Conservation (phyloP, 2,797 vertebrate species). For the Dromococcyx pavoninus region DNA sequence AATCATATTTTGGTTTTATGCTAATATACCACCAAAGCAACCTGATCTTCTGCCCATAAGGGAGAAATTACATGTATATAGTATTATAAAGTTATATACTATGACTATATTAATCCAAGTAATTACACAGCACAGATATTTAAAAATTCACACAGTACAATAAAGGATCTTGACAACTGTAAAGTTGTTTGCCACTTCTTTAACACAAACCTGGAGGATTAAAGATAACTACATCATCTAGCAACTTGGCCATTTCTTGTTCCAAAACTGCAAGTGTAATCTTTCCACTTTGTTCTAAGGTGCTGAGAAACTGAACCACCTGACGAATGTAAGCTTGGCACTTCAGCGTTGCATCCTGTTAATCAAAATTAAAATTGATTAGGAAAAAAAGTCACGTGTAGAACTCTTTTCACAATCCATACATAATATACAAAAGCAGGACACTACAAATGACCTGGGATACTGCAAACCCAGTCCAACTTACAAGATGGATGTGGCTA, state of each 20-base stretch:
- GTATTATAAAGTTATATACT: too few relatives aligned
- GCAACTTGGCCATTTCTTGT: conserved; percentile 86
- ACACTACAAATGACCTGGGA: not conserved
- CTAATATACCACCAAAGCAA: not conserved
- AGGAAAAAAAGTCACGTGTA: not conserved
- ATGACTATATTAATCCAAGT: not conserved
- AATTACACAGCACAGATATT: not conserved
- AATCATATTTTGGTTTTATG: not conserved
- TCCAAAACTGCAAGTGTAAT: conserved; percentile 84
- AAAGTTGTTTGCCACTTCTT: not conserved
- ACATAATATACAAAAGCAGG: not conserved
- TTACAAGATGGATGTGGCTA: conserved; percentile 81
- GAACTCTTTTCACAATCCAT: not conserved
- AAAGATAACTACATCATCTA: conserved; percentile 88
- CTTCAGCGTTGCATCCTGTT: conserved; percentile 90
- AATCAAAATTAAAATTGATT: not conserved
- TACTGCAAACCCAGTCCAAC: not conserved
- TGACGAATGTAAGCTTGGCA: conserved; percentile 84
- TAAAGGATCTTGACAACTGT: not conserved
- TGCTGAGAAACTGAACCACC: conserved; percentile 88
- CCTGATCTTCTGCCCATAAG: not conserved
- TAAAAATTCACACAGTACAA: not conserved
- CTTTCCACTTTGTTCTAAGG: conserved; percentile 88
- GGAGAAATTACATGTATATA: not conserved
- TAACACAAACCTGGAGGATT: conserved; percentile 86